Base-by-base conservation (phyloP, 2,797 vertebrate species). In the Labeo calbasu region DNA sequence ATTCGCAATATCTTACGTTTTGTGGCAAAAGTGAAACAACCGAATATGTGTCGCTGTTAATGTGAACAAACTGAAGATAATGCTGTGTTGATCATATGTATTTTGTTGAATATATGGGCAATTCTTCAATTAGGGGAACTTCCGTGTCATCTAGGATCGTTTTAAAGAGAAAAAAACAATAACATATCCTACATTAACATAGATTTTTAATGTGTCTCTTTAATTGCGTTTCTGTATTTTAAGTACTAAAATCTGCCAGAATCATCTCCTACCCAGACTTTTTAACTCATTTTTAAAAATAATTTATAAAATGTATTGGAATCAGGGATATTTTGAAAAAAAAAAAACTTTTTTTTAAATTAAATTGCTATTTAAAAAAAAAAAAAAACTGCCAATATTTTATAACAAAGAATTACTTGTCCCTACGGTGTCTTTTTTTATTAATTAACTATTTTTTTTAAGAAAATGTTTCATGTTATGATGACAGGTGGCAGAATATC, bases 11-110 rank as follows among this genome's bases (percentile, higher is more conserved):
- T 88, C 71, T 85, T 82, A 59, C 28, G 57, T 75, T 84, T 85
- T 73, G 84, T 84, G 84, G 73, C 84, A 55, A 81, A 43, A 80
- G 53, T 84, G 77, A 83, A 70, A 84, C 63, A 75, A 66, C 72
- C 48, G 8, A 73, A 77, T 65, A 82, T 79, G 73, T 84, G 86
- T 87, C 84, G 59, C 70, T 85, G 78, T 88, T 61, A 83, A 80
- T 77, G 86, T 85, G 86, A 83, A 70, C 75, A 83, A 86, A 84
- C 40, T 65, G 80, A 86, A 82, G 87, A 57, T 85, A 57, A 83
- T 82, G 76, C 85, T 80, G 87, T 88, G 87, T 88, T 87, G 81
- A 77, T 86, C 71, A 83, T 79, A 83, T 89, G 85, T 86, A 86
- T 88, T 85, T 83, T 88, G 82, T 88, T 85, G n/a, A 82, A 51